Evolutionary conservation across 2,888 invertebrate genomes (phyloP).

Genomic region (Belgica antarctica): DNA sequence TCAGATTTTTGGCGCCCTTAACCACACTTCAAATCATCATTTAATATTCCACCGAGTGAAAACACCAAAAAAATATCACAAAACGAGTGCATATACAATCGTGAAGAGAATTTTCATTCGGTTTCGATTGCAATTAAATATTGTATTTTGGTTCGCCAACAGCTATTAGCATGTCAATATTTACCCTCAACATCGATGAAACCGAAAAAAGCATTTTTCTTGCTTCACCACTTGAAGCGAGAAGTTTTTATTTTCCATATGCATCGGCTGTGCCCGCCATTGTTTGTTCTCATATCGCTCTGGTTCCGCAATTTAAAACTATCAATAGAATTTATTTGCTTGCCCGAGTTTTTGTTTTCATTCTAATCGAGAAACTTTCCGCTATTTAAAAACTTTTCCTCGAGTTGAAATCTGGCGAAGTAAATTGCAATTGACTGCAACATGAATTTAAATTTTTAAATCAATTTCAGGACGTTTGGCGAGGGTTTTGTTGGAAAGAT

Average conservation of each 20-base stretch:
- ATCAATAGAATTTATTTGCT: no score
- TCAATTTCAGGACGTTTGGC: no score
- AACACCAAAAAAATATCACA: not conserved
- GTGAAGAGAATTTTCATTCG: not conserved
- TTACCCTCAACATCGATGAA: constrained; percentile 7
- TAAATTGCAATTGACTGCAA: no score
- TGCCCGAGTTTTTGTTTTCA: not conserved
- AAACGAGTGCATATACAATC: not conserved
- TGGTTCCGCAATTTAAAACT: not conserved
- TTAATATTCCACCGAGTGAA: no score
- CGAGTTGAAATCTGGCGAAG: no score
- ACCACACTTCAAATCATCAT: not conserved
- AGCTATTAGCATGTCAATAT: constrained; percentile 33
- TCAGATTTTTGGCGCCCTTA: not conserved
- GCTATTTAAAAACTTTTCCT: no score
- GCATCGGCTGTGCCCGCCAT: not conserved
- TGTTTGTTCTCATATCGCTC: not conserved
- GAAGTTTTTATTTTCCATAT: constrained; percentile 4
- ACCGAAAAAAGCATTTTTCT: not conserved
- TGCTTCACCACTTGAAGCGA: not conserved
- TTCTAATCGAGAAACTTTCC: not conserved
- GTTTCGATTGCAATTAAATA: constrained; percentile 25
- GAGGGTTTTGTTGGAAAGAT: no score
- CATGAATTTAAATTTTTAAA: no score
- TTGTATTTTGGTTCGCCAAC: constrained; percentile 11